A percentile compares a stretch with the other conserved stretches of the same genome.
Evolutionary conservation across 2,113 vertebrate genomes (phyloP).

Genomic region (Rattus rattus): DNA sequence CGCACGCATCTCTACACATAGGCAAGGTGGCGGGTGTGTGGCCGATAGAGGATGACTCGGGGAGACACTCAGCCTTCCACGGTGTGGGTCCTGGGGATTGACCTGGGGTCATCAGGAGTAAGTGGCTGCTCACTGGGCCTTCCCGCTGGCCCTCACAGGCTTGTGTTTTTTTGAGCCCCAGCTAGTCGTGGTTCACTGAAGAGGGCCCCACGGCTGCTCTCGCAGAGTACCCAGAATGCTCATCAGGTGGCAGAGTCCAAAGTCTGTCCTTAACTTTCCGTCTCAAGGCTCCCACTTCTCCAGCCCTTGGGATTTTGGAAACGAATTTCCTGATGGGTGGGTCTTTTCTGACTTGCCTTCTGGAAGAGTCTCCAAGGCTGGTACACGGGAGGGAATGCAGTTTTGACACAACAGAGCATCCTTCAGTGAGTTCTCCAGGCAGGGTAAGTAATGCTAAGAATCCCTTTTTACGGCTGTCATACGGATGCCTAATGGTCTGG

Average conservation of each 20-base stretch:
- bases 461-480: neutral
- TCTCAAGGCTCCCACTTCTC: neutral
- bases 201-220: neutral
- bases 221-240: fast-evolving
- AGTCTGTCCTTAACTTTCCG: neutral
- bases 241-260: neutral
- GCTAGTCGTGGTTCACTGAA: neutral
- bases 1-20: too few species aligned
- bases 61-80: too few species aligned
- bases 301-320: neutral
- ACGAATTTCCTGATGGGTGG: neutral
- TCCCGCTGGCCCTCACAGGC: neutral
- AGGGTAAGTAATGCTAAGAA: neutral
- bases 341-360: neutral
- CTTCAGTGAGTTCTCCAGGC: neutral
- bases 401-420: neutral
- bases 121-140: neutral
- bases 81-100: neutral
- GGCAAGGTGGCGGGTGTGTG: neutral
- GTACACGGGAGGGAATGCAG: neutral
- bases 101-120: neutral
- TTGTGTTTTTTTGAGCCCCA: neutral
- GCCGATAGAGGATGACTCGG: too few species aligned
- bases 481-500: neutral
- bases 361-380: neutral